phyloP scores from a whole-genome alignment of 2,113 vertebrate genomes.

The Manacus vitellinus region DNA sequence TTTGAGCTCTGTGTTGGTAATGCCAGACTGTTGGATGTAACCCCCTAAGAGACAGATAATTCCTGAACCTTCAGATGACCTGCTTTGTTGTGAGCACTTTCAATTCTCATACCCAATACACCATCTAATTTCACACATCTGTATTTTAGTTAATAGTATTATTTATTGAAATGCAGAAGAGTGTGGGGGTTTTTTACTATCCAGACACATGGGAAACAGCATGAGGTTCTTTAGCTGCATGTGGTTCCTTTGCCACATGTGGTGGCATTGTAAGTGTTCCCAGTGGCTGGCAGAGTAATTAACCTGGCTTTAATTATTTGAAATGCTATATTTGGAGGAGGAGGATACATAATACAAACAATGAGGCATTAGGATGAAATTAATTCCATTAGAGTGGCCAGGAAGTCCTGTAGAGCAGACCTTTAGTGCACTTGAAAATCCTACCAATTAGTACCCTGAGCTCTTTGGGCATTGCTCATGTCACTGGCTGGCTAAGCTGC shows the following conservation, averaged over 20 bases:
- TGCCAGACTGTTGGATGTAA: background rate
- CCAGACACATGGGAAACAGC: background rate
- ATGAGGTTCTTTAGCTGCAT: background rate
- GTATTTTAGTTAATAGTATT: background rate
- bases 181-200: accelerated
- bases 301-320: constrained; percentile 51
- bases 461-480: background rate
- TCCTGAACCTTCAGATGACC: background rate
- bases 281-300: constrained; percentile 29
- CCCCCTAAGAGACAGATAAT: background rate
- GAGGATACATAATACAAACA: background rate
- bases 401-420: constrained; percentile 5
- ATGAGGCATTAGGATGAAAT: constrained; percentile 46
- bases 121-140: background rate
- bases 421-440: background rate
- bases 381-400: constrained; percentile 19
- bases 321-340: constrained; percentile 7
- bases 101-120: background rate
- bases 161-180: background rate
- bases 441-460: background rate
- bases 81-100: background rate
- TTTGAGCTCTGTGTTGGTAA: accelerated
- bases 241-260: background rate
- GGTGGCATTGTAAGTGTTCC: background rate
- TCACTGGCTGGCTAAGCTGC: background rate